These are phyloP conservation scores for Cygnus buccinator DNA, from an alignment of 2,113 vertebrate species.

Conservation along the genomic window DNA sequence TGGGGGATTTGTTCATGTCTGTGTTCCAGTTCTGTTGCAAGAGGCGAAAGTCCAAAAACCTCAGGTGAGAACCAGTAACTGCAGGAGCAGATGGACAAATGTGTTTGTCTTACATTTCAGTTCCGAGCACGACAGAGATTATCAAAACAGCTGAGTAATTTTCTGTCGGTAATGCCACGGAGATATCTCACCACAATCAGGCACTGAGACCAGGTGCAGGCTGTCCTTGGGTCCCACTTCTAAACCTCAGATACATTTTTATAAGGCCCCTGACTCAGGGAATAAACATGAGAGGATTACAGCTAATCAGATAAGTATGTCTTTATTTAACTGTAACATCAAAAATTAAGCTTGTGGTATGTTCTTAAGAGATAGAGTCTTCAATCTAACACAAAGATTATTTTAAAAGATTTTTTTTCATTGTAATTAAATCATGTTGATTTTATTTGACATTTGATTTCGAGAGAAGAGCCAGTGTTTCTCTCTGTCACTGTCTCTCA, in stretches of 20 bases:
- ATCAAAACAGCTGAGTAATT: not conserved
- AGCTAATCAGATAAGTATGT: constrained; percentile 45
- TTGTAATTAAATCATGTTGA: constrained; percentile 7
- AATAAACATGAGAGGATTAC: constrained; percentile 65
- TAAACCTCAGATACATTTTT: constrained; percentile 40
- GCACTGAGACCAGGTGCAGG: not conserved
- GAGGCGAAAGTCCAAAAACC: not conserved
- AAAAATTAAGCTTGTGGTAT: constrained; percentile 51
- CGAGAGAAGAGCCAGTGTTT: not conserved
- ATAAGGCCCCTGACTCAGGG: constrained; percentile 5
- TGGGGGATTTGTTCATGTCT: not conserved
- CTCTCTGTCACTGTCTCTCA: not conserved
- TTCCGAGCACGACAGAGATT: not conserved
- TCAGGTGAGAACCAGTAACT: not conserved
- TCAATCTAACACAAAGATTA: constrained; percentile 38
- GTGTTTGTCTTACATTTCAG: not conserved
- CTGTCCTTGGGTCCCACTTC: constrained; percentile 28
- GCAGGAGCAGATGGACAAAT: not conserved
- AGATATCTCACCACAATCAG: not conserved
- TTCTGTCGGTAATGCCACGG: fast-evolving
- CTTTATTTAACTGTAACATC: constrained; percentile 56
- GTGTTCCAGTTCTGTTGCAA: not conserved
- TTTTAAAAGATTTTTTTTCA: not conserved
- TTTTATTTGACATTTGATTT: constrained; percentile 53
- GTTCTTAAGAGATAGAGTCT: constrained; percentile 62